A percentile compares a stretch with the other conserved stretches of the same genome.
phyloP scores from a whole-genome alignment of 2,888 invertebrate species.

The Neelides folsomi region DNA sequence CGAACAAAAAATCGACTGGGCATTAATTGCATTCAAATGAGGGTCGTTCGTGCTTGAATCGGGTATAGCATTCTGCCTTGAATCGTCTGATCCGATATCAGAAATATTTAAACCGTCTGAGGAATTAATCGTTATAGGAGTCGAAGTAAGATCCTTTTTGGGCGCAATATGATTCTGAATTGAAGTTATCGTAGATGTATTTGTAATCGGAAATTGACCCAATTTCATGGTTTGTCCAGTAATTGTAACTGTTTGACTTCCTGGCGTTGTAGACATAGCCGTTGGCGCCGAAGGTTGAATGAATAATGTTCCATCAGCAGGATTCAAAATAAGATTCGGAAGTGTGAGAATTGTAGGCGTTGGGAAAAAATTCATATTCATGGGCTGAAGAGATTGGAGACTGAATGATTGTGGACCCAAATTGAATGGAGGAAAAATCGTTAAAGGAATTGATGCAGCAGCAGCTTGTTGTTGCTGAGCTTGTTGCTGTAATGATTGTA shows the following conservation, averaged over 20 bases:
- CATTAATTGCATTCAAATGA: slow-evolving; percentile 11
- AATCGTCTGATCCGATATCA: slow-evolving; percentile 29
- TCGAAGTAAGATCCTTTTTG: slow-evolving; percentile 20
- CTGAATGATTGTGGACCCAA: slow-evolving; percentile 29
- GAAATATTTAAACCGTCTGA: slow-evolving; percentile 13
- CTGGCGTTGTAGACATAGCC: slow-evolving; percentile 11
- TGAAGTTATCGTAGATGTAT: slow-evolving; percentile 11
- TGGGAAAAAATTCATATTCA: slow-evolving; percentile 30
- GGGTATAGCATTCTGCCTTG: slow-evolving; percentile 30
- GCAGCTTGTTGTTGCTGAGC: slow-evolving; percentile 21
- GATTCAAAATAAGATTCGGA: slow-evolving; percentile 31
- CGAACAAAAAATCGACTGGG: too few relatives aligned
- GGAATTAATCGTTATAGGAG: slow-evolving; percentile 11
- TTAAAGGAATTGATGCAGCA: slow-evolving; percentile 16
- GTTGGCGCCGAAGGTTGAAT: slow-evolving; percentile 25
- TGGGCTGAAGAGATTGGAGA: slow-evolving; percentile 25
- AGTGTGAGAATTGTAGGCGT: slow-evolving; percentile 29
- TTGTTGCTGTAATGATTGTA: slow-evolving; percentile 34
- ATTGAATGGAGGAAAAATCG: slow-evolving; percentile 32
- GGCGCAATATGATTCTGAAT: slow-evolving; percentile 18
- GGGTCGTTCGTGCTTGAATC: slow-evolving; percentile 32
- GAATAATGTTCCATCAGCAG: slow-evolving; percentile 31
- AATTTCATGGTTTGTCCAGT: slow-evolving; percentile 17
- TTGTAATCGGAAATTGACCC: slow-evolving; percentile 22
- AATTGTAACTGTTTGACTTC: slow-evolving; percentile 11